Conservation (phyloP, 2,888 invertebrate species). For the Sphaerophoria rueppellii region DNA sequence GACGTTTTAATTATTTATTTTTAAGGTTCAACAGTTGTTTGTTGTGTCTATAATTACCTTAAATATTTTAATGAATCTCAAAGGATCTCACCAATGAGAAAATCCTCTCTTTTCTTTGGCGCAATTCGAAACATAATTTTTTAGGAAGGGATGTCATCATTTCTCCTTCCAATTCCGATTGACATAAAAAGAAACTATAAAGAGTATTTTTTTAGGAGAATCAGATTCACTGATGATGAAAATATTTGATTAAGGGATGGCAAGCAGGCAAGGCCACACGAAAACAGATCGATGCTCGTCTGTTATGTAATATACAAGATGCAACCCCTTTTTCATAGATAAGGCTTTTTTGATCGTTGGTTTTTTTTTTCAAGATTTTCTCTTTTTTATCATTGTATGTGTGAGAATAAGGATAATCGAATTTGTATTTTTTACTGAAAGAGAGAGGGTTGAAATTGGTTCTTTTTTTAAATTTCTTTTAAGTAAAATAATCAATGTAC, state of each 20-base stretch:
- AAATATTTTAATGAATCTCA: slow-evolving; percentile 48
- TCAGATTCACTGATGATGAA: slow-evolving; percentile 10
- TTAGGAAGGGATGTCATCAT: slow-evolving; percentile 29
- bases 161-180: slow-evolving; percentile 45
- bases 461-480: slow-evolving; percentile 39
- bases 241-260: slow-evolving; percentile 57
- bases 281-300: slow-evolving; percentile 16
- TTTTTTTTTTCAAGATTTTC: slow-evolving; percentile 37
- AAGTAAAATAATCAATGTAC: slow-evolving; percentile 58
- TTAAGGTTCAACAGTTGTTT: slow-evolving; percentile 38
- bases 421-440: slow-evolving; percentile 47
- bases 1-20: not conserved
- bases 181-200: slow-evolving; percentile 25
- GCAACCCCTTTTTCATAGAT: slow-evolving; percentile 63
- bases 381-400: slow-evolving; percentile 31
- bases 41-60: not conserved
- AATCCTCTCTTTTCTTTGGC: not conserved
- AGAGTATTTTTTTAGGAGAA: slow-evolving; percentile 35
- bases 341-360: slow-evolving; percentile 52
- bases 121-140: not conserved
- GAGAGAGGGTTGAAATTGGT: slow-evolving; percentile 64
- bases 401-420: slow-evolving; percentile 42
- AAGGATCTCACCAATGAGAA: slow-evolving; percentile 23
- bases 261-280: slow-evolving; percentile 37
- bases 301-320: slow-evolving; percentile 51